phyloP scores from a whole-genome alignment of 2,797 vertebrate species.

The Fundulus diaphanus region DNA sequence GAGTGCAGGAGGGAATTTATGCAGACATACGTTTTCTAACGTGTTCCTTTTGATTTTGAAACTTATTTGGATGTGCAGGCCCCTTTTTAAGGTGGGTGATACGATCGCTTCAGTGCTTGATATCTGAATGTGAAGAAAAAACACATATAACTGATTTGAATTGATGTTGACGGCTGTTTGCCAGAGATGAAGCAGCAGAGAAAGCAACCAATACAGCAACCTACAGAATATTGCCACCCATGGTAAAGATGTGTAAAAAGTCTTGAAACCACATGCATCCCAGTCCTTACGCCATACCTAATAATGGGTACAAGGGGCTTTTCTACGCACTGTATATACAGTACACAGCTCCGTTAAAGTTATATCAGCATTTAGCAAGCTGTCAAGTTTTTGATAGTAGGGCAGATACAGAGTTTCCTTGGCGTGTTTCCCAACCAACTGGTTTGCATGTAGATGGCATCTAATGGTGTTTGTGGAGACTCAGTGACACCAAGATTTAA shows the following conservation, averaged over 20 bases:
- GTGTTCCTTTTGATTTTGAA: constrained; percentile 10
- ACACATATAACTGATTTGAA: constrained; percentile 65
- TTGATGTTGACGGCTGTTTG: constrained; percentile 63
- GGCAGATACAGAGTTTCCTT: neutral
- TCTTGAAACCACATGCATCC: neutral
- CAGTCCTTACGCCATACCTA: neutral
- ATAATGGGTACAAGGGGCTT: neutral
- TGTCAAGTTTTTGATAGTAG: neutral
- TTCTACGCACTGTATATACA: neutral
- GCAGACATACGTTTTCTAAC: constrained; percentile 21
- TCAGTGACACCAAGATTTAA: no score
- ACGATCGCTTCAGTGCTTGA: constrained; percentile 42
- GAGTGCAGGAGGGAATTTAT: constrained; percentile 20
- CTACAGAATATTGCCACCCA: neutral
- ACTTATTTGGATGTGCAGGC: constrained; percentile 11
- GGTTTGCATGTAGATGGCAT: no score
- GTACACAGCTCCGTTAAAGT: neutral
- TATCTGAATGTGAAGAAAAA: constrained; percentile 51
- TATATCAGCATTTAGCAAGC: neutral
- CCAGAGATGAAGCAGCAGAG: constrained; percentile 56
- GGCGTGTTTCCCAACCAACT: no score
- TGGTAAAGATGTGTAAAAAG: neutral
- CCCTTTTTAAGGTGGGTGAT: constrained; percentile 40
- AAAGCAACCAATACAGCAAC: constrained; percentile 51
- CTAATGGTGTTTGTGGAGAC: no score